Percentiles rank a stretch among this genome's conserved stretches.
Evolutionary conservation across 2,113 vertebrate genomes (phyloP).

Genomic region (Centropus bengalensis): DNA sequence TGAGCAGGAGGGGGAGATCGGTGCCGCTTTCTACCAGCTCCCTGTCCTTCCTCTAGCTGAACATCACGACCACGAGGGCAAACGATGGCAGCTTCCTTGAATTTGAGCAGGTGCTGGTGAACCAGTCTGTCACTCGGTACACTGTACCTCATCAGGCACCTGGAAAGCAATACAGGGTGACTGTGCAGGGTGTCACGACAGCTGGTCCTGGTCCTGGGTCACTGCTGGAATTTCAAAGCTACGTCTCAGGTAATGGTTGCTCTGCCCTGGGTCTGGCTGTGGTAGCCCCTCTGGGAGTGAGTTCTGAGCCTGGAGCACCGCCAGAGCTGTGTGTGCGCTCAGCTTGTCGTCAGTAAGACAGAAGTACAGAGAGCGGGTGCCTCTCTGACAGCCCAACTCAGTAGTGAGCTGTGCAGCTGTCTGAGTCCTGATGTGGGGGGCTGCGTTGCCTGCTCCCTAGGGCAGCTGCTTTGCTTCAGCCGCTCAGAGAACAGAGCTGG

Average conservation of each 20-base stretch:
- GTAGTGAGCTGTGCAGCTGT: neutral
- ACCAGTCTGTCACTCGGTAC: constrained; percentile 19
- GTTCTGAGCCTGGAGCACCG: neutral
- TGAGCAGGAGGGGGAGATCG: neutral
- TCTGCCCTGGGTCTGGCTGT: neutral
- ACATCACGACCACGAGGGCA: neutral
- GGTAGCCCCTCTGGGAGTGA: neutral
- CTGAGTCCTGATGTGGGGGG: neutral
- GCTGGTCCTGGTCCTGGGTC: neutral
- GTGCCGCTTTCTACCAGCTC: neutral
- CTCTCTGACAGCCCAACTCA: neutral
- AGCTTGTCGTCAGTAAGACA: too few species aligned
- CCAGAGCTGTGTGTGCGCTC: neutral
- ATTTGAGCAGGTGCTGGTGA: neutral
- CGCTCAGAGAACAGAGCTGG: neutral
- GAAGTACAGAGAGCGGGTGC: too few species aligned
- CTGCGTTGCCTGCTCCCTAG: neutral
- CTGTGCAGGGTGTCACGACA: neutral
- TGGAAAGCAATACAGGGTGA: constrained; percentile 17
- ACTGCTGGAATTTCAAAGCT: neutral
- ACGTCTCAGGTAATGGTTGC: neutral
- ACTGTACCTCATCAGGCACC: neutral
- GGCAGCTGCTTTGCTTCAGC: rapidly evolving
- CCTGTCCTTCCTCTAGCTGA: constrained; percentile 22
- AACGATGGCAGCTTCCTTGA: neutral